Evolutionary conservation across 2,888 invertebrate genomes (phyloP).

Genomic region (Fabriciana adippe): DNA sequence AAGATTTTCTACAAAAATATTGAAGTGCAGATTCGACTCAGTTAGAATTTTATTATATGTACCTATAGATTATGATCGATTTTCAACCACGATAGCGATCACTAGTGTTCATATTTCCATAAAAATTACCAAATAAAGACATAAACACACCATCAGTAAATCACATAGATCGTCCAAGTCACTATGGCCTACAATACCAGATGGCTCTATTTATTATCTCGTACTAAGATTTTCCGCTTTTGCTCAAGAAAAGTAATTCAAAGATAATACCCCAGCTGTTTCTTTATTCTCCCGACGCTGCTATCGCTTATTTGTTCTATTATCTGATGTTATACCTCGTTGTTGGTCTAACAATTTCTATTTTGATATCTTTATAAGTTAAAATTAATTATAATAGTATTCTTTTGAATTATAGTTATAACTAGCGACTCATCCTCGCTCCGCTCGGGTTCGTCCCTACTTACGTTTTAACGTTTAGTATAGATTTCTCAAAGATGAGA

Average conservation of each 20-base stretch:
- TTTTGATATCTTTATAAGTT: background rate
- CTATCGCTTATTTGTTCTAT: constrained; percentile 10
- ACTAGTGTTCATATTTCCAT: no score
- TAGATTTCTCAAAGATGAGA: no score
- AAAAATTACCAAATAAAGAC: no score
- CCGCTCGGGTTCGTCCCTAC: no score
- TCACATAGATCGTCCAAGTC: constrained; percentile 20
- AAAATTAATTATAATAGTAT: background rate
- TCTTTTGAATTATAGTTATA: no score
- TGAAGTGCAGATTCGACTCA: no score
- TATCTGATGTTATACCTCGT: constrained; percentile 4
- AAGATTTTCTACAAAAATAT: no score
- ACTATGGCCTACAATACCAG: constrained; percentile 18
- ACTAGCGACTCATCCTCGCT: no score
- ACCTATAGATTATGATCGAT: no score
- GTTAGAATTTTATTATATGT: no score
- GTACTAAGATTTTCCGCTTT: constrained; percentile 20
- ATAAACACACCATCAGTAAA: background rate
- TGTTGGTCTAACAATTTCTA: background rate
- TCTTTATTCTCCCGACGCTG: constrained; percentile 25
- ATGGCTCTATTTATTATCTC: constrained; percentile 27
- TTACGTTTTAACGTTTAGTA: no score
- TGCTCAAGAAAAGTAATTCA: constrained; percentile 28
- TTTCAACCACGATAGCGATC: no score
- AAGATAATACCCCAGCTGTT: constrained; percentile 26